Evolutionary conservation across 2,113 vertebrate species (phyloP), one percentile per base, ranked within the genome.

Genomic region (Guaruba guarouba): DNA sequence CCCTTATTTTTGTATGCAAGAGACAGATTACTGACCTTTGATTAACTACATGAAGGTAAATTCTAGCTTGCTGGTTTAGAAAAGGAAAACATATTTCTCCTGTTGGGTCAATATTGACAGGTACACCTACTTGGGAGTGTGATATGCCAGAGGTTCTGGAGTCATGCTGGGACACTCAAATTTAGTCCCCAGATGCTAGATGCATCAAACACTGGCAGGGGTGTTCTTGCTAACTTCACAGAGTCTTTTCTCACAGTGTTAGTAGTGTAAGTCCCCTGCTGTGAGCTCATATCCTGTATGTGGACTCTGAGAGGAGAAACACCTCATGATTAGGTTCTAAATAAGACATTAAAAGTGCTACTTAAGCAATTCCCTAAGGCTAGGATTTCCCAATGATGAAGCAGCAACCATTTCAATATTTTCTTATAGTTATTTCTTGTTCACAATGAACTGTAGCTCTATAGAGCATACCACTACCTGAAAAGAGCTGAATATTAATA

Each of bases 381-480:
- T 59, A 63, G 16, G 15, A 69, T 63, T 63, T 33, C 14, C 17
- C 3, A 3, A 8, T 68, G 18, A 52, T 24, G 41, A 82, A 59
- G 35, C 7, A 52, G n/a, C 20, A 75, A 61, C 28, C 29, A 41
- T 23, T 33, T 76, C 31, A 82, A 3, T 55, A 85, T 82, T 41
- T 31, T 66, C 22, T 51, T 39, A 13, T 2, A 39, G 39, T 28
- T 85, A 29, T 35, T 93, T 71, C 31, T 82, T 55, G 17, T 29
- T 29, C n/a, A 71, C 17, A 51, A 29, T 4, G 11, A 81, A n/a
- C 48, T 86, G 29, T 25, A 80, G 27, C 75, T 77, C 7, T 46
- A 64, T 2, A 74, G 13, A 62, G 17, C 14, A 62, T 12, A 44
- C 3, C 0, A 1, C n/a, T 71, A 63, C 37, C 19, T 3, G 2